These are phyloP conservation scores for Rallus limicola DNA, from an alignment of 2,113 vertebrate species.

Conservation along the genomic window DNA sequence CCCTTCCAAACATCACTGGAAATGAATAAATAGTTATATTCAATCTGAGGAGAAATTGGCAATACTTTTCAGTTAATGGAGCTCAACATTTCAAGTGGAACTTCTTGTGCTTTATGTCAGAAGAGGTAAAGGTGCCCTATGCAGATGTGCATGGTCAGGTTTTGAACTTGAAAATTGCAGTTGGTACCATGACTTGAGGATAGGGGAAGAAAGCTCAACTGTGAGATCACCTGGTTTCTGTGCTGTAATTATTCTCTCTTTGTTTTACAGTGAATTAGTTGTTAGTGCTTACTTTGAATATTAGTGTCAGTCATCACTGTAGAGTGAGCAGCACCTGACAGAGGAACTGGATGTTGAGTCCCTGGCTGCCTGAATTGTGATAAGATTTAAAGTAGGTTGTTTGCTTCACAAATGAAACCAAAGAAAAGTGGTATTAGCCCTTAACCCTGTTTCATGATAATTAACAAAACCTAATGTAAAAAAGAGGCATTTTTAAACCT, in stretches of 20 bases:
- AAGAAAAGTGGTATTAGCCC: background rate
- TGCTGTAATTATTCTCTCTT: background rate
- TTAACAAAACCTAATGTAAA: background rate
- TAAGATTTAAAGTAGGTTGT: background rate
- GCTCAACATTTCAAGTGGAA: background rate
- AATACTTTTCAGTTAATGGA: background rate
- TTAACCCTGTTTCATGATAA: background rate
- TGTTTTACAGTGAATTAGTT: background rate
- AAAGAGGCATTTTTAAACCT: background rate
- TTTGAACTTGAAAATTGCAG: background rate
- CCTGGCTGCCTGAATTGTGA: background rate
- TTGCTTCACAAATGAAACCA: background rate
- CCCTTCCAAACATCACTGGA: background rate
- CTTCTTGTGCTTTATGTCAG: background rate
- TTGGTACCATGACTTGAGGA: background rate
- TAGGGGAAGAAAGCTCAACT: background rate
- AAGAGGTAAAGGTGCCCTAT: background rate
- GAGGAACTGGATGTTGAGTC: background rate
- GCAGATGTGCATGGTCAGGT: background rate
- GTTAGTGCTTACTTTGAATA: background rate
- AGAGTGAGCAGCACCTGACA: background rate
- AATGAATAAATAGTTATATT: fast-evolving
- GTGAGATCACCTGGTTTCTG: background rate
- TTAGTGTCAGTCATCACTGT: background rate
- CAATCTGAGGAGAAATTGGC: background rate